Evolutionary conservation across 2,888 invertebrate species (phyloP), one percentile per base, ranked within the genome.

Genomic region (Lamproptera curius): DNA sequence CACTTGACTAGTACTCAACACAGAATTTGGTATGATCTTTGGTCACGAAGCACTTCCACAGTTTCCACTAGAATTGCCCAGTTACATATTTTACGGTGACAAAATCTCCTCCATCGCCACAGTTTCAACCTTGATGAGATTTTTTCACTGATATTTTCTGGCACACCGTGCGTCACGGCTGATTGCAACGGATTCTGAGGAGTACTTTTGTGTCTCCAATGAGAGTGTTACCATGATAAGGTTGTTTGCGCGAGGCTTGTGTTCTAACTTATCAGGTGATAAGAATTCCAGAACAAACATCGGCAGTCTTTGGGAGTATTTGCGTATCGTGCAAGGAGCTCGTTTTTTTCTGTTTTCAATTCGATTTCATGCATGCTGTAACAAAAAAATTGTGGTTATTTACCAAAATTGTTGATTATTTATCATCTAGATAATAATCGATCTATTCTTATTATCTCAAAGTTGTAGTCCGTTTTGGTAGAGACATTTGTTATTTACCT

Each of bases 231-330:
- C 67, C 85, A 85, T 84, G 86, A 87, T 87, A 86, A 85, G 70
- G 65, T 54, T 87, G 85, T 87, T 86, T 86, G 72, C 65, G 53
- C 62, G 64, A 55, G 82, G 85, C 83, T 86, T 86, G 83, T 86
- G 81, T 82, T 86, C 73, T 69, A 81, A 85, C 83, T 83, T 87
- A 87, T 87, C 86, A 84, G 74, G 70, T 71, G 86, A 86, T 87
- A 87, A 87, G 77, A 74, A 72, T 69, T 65, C 60, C 62, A 69
- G 73, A 68, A 80, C 66, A 86, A 87, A 87, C 86, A 87, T 81
- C 74, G 70, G 73, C 83, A 70, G 79, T 70, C 76, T 80, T 69
- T 65, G 66, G 66, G 71, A 77, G 73, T 86, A 86, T 87, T 86
- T 86, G 82, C 73, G 77, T 75, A 70, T 74, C 70, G 79, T 73